Conservation (phyloP, 2,797 vertebrate species). For the Apogon talboti region DNA sequence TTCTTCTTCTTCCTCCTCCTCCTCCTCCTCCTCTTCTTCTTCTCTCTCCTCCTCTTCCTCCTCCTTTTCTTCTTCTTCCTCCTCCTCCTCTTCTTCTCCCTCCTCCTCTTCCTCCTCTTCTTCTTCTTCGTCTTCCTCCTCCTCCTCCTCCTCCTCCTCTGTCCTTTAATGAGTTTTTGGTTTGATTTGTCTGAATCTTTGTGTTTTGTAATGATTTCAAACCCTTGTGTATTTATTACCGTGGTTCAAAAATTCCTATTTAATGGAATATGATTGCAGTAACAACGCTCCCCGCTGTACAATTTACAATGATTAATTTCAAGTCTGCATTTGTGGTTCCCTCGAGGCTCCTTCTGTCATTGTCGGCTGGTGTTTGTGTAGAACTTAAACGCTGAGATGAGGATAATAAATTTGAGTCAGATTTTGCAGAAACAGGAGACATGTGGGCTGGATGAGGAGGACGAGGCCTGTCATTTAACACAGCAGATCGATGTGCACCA, state of each 20-base stretch:
- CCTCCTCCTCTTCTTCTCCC: background rate
- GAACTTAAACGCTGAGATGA: conserved; percentile 31
- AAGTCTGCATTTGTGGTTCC: conserved; percentile 13
- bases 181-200: conserved; percentile 44
- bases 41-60: background rate
- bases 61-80: background rate
- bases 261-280: conserved; percentile 61
- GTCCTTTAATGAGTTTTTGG: conserved; percentile 43
- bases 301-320: conserved; percentile 48
- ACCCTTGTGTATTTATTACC: conserved; percentile 35
- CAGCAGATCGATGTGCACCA: no score
- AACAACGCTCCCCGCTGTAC: conserved; percentile 29
- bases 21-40: background rate
- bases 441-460: background rate
- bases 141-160: background rate
- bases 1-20: background rate
- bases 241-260: conserved; percentile 42
- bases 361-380: conserved; percentile 20
- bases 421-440: conserved; percentile 19
- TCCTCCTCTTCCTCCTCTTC: background rate
- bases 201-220: conserved; percentile 55
- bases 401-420: conserved; percentile 34
- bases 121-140: background rate
- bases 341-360: conserved; percentile 1
- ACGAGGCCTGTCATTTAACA: no score